Percentiles rank a stretch among this genome's conserved stretches.
Conservation (phyloP, 2,888 invertebrate genomes). For the Malthinus flaveolus region DNA sequence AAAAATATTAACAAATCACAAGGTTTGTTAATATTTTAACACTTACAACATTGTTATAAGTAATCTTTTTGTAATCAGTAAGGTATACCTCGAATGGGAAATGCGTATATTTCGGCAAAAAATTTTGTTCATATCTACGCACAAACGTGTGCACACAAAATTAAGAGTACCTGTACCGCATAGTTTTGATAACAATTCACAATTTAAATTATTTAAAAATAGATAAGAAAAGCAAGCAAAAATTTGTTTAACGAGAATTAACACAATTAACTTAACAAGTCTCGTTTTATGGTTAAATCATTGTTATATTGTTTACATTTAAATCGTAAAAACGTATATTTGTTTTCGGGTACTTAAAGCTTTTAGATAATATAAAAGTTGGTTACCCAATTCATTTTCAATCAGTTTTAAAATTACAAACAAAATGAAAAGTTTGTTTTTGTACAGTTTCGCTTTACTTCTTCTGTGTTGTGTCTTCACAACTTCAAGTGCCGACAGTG, state of each 20-base stretch:
- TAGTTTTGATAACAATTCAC: not conserved
- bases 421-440: not conserved
- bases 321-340: not conserved
- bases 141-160: too few relatives aligned
- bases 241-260: not conserved
- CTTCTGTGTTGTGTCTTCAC: not conserved
- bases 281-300: not conserved
- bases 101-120: too few relatives aligned
- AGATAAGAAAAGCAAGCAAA: not conserved
- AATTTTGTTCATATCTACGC: too few relatives aligned
- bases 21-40: too few relatives aligned
- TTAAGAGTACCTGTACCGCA: not conserved
- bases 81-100: too few relatives aligned
- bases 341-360: not conserved
- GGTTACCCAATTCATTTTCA: not conserved
- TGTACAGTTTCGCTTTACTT: not conserved
- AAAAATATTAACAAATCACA: too few relatives aligned
- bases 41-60: too few relatives aligned
- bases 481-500: not conserved
- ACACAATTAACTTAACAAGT: not conserved
- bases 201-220: conserved; percentile 1
- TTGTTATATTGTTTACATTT: conserved; percentile 2
- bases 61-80: too few relatives aligned
- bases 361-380: conserved; percentile 4
- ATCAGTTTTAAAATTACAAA: not conserved